Percentiles rank a stretch among this genome's conserved stretches.
Evolutionary conservation across 2,113 vertebrate species (phyloP).

Genomic region (Cephalopterus ornatus): DNA sequence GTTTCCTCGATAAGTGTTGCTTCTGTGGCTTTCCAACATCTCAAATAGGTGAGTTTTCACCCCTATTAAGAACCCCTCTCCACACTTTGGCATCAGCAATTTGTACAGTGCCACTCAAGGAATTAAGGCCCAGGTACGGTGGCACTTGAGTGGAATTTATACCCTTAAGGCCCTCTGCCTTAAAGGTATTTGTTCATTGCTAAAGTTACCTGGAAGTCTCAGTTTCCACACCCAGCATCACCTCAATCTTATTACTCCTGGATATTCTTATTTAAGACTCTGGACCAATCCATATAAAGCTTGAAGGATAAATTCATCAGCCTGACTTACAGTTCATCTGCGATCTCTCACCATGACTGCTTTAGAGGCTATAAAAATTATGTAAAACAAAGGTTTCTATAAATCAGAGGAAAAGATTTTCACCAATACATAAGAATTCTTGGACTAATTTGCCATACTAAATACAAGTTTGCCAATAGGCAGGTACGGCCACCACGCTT

Average conservation of each 20-base stretch:
- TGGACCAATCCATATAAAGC: not conserved
- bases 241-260: not conserved
- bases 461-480: not conserved
- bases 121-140: not conserved
- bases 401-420: not conserved
- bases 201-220: not conserved
- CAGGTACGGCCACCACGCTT: fast-evolving
- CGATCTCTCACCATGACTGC: not conserved
- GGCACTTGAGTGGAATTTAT: not conserved
- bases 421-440: not conserved
- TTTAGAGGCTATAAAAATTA: not conserved
- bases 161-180: not conserved
- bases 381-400: not conserved
- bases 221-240: not conserved
- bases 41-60: not conserved
- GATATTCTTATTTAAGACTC: not conserved
- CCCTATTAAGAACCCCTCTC: not conserved
- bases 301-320: not conserved
- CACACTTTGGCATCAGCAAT: not conserved
- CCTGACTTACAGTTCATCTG: not conserved
- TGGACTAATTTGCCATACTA: not conserved
- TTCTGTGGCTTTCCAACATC: not conserved
- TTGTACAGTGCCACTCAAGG: not conserved
- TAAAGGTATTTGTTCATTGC: not conserved
- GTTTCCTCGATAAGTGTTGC: not conserved